A percentile compares a stretch with the other conserved stretches of the same genome.
Evolutionary conservation across 2,113 vertebrate species (phyloP).

Genomic region (Ochotona curzoniae): DNA sequence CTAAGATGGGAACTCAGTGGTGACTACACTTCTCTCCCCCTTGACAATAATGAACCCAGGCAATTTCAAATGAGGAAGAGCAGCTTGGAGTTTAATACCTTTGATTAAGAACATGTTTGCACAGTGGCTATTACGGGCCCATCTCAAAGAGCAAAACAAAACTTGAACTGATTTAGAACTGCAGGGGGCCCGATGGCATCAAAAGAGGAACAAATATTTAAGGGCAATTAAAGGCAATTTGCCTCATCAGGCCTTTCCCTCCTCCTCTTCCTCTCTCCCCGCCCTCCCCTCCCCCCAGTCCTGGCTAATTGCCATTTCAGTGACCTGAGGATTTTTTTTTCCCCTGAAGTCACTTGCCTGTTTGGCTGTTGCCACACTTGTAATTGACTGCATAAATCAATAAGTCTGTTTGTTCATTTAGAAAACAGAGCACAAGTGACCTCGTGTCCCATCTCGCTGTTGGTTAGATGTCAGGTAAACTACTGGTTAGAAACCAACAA

Average conservation of each 20-base stretch:
- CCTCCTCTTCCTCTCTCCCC: conserved; percentile 53
- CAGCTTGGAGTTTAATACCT: conserved; percentile 86
- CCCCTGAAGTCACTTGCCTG: conserved; percentile 78
- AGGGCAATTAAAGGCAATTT: conserved; percentile 89
- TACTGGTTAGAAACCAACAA: neutral
- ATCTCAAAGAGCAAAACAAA: conserved; percentile 86
- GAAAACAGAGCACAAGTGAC: conserved; percentile 40
- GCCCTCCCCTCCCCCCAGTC: conserved; percentile 79
- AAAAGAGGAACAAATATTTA: conserved; percentile 86
- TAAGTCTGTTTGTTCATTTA: conserved; percentile 65
- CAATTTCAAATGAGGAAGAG: conserved; percentile 85
- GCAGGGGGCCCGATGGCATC: conserved; percentile 85
- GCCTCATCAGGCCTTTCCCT: conserved; percentile 84
- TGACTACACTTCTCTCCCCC: conserved; percentile 83
- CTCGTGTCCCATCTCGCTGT: neutral
- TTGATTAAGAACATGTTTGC: conserved; percentile 88
- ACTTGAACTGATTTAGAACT: conserved; percentile 84
- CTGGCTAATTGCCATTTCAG: conserved; percentile 85
- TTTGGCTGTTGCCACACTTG: conserved; percentile 82
- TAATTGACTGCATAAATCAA: conserved; percentile 83
- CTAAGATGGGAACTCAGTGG: conserved; percentile 84
- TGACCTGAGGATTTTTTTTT: conserved; percentile 77
- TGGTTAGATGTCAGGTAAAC: conserved; percentile 39
- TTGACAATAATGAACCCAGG: conserved; percentile 85
- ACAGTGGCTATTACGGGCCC: conserved; percentile 85